Base-by-base conservation (phyloP, 2,113 vertebrate genomes). In the Choloepus hoffmanni region DNA sequence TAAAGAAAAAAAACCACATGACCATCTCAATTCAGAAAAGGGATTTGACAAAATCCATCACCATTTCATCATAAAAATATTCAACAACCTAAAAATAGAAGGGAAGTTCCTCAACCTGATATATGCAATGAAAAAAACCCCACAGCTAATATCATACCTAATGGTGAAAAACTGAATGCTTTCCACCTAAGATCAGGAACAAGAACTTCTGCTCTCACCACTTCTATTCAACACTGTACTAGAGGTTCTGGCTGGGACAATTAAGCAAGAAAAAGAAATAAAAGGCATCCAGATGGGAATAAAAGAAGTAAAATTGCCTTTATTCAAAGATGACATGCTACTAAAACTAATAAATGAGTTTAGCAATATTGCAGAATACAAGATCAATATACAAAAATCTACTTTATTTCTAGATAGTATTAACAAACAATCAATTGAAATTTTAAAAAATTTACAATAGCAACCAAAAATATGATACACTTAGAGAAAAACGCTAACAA, bases 1-100 rank as follows among this genome's bases (percentile, higher is more conserved):
- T 36, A 36, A 36, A 36, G 36, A 36, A 36, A 36, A 36, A 36
- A 36, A 36, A 36, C 36, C 36, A 36, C 36, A 36, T 36, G 36
- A 36, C 36, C 36, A 36, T 36, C 36, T 36, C 36, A 2, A 36
- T 36, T 36, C 36, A 36, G 36, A 36, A 36, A 36, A 36, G 36
- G 36, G 36, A 36, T 36, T 36, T 36, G 36, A 36, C 36, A 36
- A 36, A 36, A 36, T 36, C 36, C 36, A 36, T 36, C 36, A 36
- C 36, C 36, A 36, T 36, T 36, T 36, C 36, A 36, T 36, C 36
- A 36, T 36, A 36, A 36, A 36, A 36, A 36, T 36, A 36, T 36
- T 36, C 36, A 86, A 77, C 50, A 95, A 95, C 74, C 67, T 73
- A 58, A 26, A 21, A 90, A 60, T 40, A 60, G 60, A 79, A 93